Evolutionary conservation across 2,888 invertebrate species (phyloP).

Genomic region (Epirrhoe tristata): DNA sequence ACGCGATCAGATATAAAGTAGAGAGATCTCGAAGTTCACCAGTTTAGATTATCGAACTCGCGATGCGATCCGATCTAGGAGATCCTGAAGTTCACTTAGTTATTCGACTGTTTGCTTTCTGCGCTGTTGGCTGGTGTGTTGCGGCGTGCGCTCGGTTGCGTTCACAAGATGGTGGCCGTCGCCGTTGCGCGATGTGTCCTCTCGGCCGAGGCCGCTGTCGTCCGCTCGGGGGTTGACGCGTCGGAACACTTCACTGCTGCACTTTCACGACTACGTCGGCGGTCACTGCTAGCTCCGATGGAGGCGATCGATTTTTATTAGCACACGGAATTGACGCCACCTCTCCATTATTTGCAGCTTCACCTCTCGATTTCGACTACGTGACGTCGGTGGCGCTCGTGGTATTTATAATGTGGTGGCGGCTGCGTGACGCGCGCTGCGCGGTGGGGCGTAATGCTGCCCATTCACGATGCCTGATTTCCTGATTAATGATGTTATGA

Average conservation of each 20-base stretch:
- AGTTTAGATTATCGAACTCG: not conserved
- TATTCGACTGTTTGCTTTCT: not conserved
- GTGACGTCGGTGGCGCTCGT: constrained; percentile 73
- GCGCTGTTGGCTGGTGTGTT: constrained; percentile 54
- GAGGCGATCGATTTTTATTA: constrained; percentile 74
- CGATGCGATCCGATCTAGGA: too few species aligned
- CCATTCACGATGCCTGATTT: constrained; percentile 45
- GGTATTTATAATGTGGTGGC: constrained; percentile 74
- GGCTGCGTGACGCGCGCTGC: constrained; percentile 70
- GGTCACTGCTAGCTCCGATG: constrained; percentile 81
- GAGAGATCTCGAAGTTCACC: constrained; percentile 7
- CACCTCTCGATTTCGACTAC: constrained; percentile 83
- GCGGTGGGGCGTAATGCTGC: constrained; percentile 74
- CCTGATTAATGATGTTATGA: not conserved
- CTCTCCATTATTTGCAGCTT: constrained; percentile 82
- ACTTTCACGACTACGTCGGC: constrained; percentile 80
- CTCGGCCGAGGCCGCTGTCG: constrained; percentile 79
- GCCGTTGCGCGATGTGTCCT: constrained; percentile 61
- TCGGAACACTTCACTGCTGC: constrained; percentile 79
- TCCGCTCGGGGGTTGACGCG: constrained; percentile 78
- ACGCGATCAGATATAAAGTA: not conserved
- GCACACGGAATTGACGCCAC: constrained; percentile 79
- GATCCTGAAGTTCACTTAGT: too few species aligned
- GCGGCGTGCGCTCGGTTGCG: constrained; percentile 40
- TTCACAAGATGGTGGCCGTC: constrained; percentile 76